These are phyloP conservation scores for Listronotus oregonensis DNA, from an alignment of 1,140 invertebrate genomes.

Conservation along the genomic window DNA sequence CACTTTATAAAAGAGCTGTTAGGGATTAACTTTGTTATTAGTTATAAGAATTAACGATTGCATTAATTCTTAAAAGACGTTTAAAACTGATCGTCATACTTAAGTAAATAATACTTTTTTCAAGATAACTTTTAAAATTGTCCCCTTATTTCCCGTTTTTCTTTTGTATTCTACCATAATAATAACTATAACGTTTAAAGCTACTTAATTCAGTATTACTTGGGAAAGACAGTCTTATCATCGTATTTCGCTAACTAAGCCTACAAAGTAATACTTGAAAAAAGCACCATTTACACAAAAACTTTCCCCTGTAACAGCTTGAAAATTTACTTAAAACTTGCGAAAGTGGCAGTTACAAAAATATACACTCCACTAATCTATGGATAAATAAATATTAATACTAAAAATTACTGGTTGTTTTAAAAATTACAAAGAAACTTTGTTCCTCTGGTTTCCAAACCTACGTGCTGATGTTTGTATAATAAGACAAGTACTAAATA, in stretches of 20 bases:
- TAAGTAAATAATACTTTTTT: too few species aligned
- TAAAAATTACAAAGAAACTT: too few species aligned
- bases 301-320: too few species aligned
- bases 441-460: background rate
- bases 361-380: constrained; percentile 8
- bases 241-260: background rate
- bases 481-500: background rate
- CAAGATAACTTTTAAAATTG: background rate
- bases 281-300: background rate
- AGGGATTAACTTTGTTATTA: too few species aligned
- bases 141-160: background rate
- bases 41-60: too few species aligned
- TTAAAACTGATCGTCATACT: too few species aligned
- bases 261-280: constrained; percentile 4
- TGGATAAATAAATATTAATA: constrained; percentile 20
- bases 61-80: too few species aligned
- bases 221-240: constrained; percentile 5
- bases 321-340: too few species aligned
- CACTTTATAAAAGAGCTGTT: too few species aligned
- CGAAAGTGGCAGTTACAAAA: constrained; percentile 1
- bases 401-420: background rate
- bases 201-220: constrained; percentile 7
- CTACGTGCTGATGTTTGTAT: background rate
- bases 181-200: background rate
- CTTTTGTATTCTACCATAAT: background rate